Base-by-base conservation (phyloP, 2,797 vertebrate genomes). In the Echiichthys vipera region DNA sequence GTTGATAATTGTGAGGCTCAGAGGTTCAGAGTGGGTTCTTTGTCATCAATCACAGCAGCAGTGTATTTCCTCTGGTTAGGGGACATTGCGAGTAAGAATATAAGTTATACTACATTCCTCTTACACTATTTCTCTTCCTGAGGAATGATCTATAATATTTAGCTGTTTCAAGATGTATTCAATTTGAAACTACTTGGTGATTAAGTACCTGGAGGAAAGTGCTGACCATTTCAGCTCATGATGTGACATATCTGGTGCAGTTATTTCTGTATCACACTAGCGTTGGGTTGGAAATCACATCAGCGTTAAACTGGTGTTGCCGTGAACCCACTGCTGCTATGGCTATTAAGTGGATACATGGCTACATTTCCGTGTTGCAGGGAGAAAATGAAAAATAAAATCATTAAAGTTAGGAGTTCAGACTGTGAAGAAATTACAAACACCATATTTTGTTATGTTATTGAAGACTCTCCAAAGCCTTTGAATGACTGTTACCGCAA, bases 171-270 rank as follows among this genome's bases (percentile, higher is more conserved):
- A 88, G 91, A 91, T 93, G 81, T 90, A 90, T 94, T 91, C 91
- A 79, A 88, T 90, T 85, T 88, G 78, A 87, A 86, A 88, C 84
- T 83, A 88, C 84, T 88, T 72, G 71, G 88, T 92, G 90, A 93
- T 93, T 85, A 92, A 92, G 88, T 86, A 85, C 89, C 87, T 45
- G 47, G 61, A 51, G 81, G 81, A 93, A 94, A 93, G 81, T 90
- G 93, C 94, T 94, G 94, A 94, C 92, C 88, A 67, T 77, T 88
- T 87, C 76, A 76, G 84, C 87, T 73, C 83, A 67, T 83, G 90
- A 91, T 81, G 84, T 93, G 92, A 92, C 91, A 91, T 82, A 91
- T 93, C 89, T 85, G 86, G 89, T 85, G 85, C 89, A 88, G 90
- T 90, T 93, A 93, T 92, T 93, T 89, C 84, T 73, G 88, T 86